phyloP scores from a whole-genome alignment of 2,888 invertebrate genomes.

The Ectobius pallidus region DNA sequence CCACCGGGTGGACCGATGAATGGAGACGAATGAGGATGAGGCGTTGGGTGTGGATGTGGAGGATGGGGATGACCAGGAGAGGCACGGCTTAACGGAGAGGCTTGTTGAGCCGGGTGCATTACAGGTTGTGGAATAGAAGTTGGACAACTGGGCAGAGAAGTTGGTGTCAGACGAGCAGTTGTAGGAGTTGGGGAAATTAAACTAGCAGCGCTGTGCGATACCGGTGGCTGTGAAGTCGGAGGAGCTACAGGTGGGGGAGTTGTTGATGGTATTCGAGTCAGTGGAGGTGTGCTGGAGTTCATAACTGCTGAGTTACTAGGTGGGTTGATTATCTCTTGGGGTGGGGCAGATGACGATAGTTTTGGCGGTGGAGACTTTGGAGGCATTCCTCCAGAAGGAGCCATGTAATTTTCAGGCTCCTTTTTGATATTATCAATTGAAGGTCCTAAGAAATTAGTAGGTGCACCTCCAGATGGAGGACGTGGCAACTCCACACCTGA shows the following conservation, averaged over 20 bases:
- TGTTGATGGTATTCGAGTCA: conserved; percentile 34
- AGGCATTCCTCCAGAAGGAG: conserved; percentile 24
- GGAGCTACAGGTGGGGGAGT: conserved; percentile 38
- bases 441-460: conserved; percentile 64
- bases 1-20: conserved; percentile 62
- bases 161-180: conserved; percentile 54
- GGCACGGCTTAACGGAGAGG: conserved; percentile 61
- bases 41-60: conserved; percentile 50
- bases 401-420: conserved; percentile 63
- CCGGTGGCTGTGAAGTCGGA: conserved; percentile 49
- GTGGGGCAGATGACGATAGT: conserved; percentile 23
- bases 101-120: conserved; percentile 77
- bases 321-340: background rate
- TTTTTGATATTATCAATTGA: conserved; percentile 75
- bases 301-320: conserved; percentile 6
- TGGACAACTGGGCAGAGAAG: conserved; percentile 60
- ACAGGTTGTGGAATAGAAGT: conserved; percentile 69
- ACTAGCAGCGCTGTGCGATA: conserved; percentile 67
- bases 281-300: conserved; percentile 35
- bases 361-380: background rate
- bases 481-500: conserved; percentile 32
- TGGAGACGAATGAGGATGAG: conserved; percentile 57
- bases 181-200: conserved; percentile 63
- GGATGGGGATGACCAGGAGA: conserved; percentile 49
- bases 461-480: conserved; percentile 35